A percentile compares a stretch with the other conserved stretches of the same genome.
phyloP scores from a whole-genome alignment of 2,888 invertebrate genomes.

The Cosmia trapezina region DNA sequence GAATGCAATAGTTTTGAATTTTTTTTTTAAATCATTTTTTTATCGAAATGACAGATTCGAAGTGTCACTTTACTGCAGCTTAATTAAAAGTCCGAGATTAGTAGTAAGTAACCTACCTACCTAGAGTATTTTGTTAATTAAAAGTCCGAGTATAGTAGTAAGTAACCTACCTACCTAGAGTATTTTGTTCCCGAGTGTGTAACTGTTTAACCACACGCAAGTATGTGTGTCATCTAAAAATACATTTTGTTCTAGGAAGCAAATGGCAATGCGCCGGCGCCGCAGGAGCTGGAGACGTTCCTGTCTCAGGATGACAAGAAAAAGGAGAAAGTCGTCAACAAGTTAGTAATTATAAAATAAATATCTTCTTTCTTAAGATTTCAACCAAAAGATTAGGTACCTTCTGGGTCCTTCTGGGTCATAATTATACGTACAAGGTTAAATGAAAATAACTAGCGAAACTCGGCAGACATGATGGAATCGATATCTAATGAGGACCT shows the following conservation, averaged over 20 bases:
- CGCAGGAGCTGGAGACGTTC: slow-evolving; percentile 95
- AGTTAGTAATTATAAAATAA: slow-evolving; percentile 80
- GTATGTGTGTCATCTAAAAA: slow-evolving; percentile 14
- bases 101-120: too few species aligned
- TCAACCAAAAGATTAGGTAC: neutral
- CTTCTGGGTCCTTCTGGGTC: neutral
- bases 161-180: neutral
- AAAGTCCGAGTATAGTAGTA: too few species aligned
- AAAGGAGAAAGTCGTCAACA: slow-evolving; percentile 88
- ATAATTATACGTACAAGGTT: too few species aligned
- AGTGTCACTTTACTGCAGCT: too few species aligned
- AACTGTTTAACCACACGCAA: slow-evolving; percentile 10
- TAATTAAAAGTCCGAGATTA: too few species aligned
- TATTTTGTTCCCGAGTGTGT: neutral
- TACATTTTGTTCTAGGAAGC: slow-evolving; percentile 77
- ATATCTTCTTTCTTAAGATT: neutral
- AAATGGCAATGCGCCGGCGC: slow-evolving; percentile 83
- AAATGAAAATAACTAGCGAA: neutral
- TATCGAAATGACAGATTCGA: too few species aligned
- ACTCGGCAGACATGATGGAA: too few species aligned
- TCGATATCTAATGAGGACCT: too few species aligned
- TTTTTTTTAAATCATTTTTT: too few species aligned
- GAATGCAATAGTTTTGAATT: too few species aligned
- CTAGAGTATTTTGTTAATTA: too few species aligned
- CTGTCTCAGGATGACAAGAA: slow-evolving; percentile 92